Evolutionary conservation across 2,888 invertebrate species (phyloP), one percentile per base, ranked within the genome.

Genomic region (Coleophora flavipennella): DNA sequence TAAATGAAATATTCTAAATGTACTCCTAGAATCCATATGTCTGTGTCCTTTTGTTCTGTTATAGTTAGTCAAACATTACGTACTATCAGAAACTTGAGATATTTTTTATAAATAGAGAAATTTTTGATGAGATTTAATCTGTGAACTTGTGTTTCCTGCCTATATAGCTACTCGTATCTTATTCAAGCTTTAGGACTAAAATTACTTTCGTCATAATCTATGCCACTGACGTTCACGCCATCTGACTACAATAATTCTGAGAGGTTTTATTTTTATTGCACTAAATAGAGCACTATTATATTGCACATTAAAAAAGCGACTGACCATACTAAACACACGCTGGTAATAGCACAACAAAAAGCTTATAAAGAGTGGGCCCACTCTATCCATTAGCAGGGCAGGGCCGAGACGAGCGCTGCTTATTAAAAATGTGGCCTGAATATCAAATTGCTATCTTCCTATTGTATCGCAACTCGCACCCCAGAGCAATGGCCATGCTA

Each of bases 401-500:
- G 50, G 55, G 10, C 3, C 10, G 20, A 53, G 58, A 55, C 54
- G 61, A 28, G 55, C 53, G 59, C 59, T 66, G 69, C 83, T 84
- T 84, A 84, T 85, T 84, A 85, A 84, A 85, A 85, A 83, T 85
- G 85, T 85, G 85, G 84, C 83, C 75, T 76, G 81, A 83, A 84
- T 85, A 85, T 85, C 83, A 84, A 84, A 85, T 85, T 85, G 83
- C 83, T 79, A 77, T 84, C 81, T 79, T 56, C 57, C 72, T 62
- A 73, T 80, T 81, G 76, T 81, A 53, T 53, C 49, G 20, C 20
- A 4, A 6, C 3, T 20, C 20, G 20, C 20, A 58, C 62, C 62
- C 78, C 80, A 67, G 62, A 57, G 58, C 56, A 56, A 49, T 51
- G 48, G 50, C n/a, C n/a, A n/a, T n/a, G n/a, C 53, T 61, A 66